These are phyloP conservation scores for Poicephalus gulielmi DNA, from an alignment of 2,113 vertebrate genomes.

Conservation along the genomic window DNA sequence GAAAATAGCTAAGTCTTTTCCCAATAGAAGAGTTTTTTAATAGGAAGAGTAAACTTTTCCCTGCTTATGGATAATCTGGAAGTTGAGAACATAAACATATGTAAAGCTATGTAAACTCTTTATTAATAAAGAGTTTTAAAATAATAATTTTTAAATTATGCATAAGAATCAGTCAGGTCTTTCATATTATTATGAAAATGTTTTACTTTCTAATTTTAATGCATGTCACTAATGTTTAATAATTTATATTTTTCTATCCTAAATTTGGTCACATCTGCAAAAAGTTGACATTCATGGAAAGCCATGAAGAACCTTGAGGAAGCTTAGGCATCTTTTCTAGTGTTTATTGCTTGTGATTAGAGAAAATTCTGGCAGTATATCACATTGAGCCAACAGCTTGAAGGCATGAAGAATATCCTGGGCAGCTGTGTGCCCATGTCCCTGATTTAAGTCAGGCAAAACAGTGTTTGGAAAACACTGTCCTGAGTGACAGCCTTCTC, in stretches of 20 bases:
- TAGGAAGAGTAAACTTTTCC: not conserved
- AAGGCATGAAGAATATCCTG: not conserved
- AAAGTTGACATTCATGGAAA: not conserved
- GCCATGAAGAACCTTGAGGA: not conserved
- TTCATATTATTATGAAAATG: slow-evolving; percentile 17
- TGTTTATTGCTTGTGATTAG: not conserved
- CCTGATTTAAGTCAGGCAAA: not conserved
- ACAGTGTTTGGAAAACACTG: not conserved
- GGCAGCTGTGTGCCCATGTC: not conserved
- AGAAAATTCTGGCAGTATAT: not conserved
- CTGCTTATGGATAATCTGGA: not conserved
- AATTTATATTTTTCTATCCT: slow-evolving; percentile 26
- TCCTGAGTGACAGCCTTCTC: not conserved
- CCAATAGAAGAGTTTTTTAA: not conserved
- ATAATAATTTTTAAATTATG: slow-evolving; percentile 10
- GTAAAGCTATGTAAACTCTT: not conserved
- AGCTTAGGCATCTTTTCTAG: not conserved
- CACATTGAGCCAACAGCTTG: not conserved
- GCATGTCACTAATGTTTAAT: not conserved
- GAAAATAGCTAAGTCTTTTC: not conserved
- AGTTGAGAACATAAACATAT: not conserved
- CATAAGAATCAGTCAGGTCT: not conserved
- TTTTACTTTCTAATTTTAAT: slow-evolving; percentile 31
- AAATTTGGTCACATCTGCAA: not conserved
- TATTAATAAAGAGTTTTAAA: not conserved